Conservation (phyloP, 2,797 vertebrate species). For the Neoniphon sammara region DNA sequence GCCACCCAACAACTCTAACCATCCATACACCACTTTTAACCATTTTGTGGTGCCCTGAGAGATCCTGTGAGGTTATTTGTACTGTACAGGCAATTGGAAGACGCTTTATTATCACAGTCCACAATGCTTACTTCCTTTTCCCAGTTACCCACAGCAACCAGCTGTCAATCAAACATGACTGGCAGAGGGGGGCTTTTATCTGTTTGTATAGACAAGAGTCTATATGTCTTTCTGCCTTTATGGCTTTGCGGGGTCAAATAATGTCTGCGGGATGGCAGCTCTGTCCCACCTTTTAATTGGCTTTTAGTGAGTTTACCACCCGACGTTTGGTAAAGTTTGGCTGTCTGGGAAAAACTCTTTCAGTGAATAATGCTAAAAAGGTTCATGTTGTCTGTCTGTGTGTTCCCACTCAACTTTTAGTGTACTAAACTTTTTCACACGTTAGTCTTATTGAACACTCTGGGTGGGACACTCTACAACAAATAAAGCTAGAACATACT, state of each 20-base stretch:
- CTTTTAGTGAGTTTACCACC: constrained; percentile 45
- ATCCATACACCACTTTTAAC: constrained; percentile 30
- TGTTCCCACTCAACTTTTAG: constrained; percentile 34
- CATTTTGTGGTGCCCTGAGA: constrained; percentile 51
- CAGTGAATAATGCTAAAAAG: constrained; percentile 51
- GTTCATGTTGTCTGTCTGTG: constrained; percentile 22
- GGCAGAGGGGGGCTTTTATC: constrained; percentile 56
- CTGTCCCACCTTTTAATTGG: constrained; percentile 47
- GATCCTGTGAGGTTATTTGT: constrained; percentile 46
- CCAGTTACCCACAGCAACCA: constrained; percentile 75
- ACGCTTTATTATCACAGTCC: constrained; percentile 47
- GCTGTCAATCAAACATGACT: constrained; percentile 65
- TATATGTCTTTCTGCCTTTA: constrained; percentile 42
- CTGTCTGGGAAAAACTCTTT: constrained; percentile 38
- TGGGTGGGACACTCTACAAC: no score
- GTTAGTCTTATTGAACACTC: no score
- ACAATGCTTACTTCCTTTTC: constrained; percentile 65
- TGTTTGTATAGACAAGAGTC: constrained; percentile 57
- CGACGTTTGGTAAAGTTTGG: constrained; percentile 44
- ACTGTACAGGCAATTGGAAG: constrained; percentile 23
- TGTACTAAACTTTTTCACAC: background rate
- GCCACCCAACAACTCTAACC: constrained; percentile 33
- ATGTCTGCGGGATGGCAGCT: constrained; percentile 37
- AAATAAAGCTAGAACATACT: no score
- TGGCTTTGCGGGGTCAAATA: constrained; percentile 49